Evolutionary conservation across 2,888 invertebrate genomes (phyloP), one percentile per base, ranked within the genome.

Genomic region (Candidula unifasciata): DNA sequence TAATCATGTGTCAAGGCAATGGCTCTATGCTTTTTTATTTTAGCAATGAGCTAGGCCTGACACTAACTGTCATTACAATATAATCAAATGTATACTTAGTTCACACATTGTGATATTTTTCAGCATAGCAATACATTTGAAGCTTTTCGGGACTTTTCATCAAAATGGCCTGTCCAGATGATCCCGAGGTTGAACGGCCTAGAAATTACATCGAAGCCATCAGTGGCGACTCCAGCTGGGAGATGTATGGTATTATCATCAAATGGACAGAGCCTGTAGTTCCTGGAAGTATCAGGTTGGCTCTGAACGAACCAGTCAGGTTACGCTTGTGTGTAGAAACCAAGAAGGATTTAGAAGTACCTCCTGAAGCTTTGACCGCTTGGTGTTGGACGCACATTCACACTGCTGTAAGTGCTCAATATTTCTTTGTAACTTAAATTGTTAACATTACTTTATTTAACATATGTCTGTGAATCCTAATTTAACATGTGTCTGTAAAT

Each of bases 241-340:
- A 85, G 3, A 57, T 18, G 13, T 64, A 35, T 68, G 85, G 85
- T 30, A 69, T 85, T n/a, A 68, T 77, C 8, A 85, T 85, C 66
- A 80, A 78, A 64, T 81, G 77, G 81, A 85, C 85, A 3, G 77
- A 66, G 24, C 85, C 85, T 0, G 33, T 68, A 37, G 81, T 85
- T 10, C 85, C 85, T 1, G 85, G 81, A 0, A 66, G 74, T 8
- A 71, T 73, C 30, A 60, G 52, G 60, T 30, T 68, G 21, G 68
- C 64, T 27, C 68, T 77, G 69, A 73, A 80, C 24, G 85, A 85
- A 13, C 60, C 81, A 3, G 35, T 85, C 6, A 60, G 37, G 24
- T 78, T 85, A 1, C 57, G 83, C 18, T 13, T 83, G 2, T 71
- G 83, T 52, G 83, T 78, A 5, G 78, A 83, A 54, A 83, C 77